Evolutionary conservation across 1,140 invertebrate species (phyloP).

Genomic region (Drosophila paulistorum): DNA sequence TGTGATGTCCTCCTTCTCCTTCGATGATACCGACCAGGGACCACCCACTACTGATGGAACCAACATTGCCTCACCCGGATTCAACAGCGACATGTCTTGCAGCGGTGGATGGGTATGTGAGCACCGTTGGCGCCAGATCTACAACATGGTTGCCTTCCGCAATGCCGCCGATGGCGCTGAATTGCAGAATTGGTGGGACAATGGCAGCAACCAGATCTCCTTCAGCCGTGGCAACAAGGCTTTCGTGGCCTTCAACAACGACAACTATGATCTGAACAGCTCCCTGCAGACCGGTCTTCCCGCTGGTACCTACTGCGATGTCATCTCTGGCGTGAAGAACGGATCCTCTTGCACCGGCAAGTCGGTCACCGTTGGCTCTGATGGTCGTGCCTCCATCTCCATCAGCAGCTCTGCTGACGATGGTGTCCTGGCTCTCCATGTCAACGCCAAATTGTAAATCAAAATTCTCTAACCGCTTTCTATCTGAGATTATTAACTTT

Average conservation of each 20-base stretch:
- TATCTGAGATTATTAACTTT: conserved; percentile 32
- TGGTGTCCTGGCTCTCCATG: conserved; percentile 91
- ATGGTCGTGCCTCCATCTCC: conserved; percentile 87
- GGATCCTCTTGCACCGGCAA: conserved; percentile 89
- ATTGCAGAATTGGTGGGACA: conserved; percentile 90
- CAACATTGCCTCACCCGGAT: conserved; percentile 83
- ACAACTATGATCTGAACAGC: conserved; percentile 85
- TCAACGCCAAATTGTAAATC: conserved; percentile 82
- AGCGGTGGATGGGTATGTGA: conserved; percentile 93
- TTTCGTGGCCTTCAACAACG: conserved; percentile 90
- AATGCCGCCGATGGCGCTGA: conserved; percentile 85
- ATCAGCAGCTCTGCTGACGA: conserved; percentile 85
- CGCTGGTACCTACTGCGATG: conserved; percentile 92
- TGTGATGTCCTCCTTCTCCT: conserved; percentile 90
- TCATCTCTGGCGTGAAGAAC: conserved; percentile 89
- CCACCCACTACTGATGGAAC: conserved; percentile 72
- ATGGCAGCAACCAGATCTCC: conserved; percentile 90
- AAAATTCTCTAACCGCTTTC: background rate
- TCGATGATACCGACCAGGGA: conserved; percentile 84
- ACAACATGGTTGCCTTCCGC: conserved; percentile 92
- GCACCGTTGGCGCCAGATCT: conserved; percentile 94
- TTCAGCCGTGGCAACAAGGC: conserved; percentile 89
- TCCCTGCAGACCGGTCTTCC: conserved; percentile 89
- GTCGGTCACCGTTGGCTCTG: conserved; percentile 86
- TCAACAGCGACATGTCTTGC: conserved; percentile 84